A percentile compares a stretch with the other conserved stretches of the same genome.
phyloP scores from a whole-genome alignment of 2,113 vertebrate species.

The Ascaphus truei region DNA sequence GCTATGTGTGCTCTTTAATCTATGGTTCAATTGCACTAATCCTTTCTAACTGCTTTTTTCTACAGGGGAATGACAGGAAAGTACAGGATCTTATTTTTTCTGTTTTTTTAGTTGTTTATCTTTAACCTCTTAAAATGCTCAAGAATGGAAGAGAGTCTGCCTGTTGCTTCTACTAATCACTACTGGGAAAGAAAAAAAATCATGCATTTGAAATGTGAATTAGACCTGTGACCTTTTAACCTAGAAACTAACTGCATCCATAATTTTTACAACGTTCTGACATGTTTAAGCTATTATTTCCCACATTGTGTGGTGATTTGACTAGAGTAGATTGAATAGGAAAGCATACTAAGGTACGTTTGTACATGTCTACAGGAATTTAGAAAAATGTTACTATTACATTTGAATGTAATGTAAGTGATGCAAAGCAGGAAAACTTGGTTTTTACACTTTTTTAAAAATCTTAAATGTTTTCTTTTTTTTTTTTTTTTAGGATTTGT shows the following conservation, averaged over 20 bases:
- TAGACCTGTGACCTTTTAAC: slow-evolving; percentile 28
- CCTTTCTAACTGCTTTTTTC: slow-evolving; percentile 31
- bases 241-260: slow-evolving; percentile 13
- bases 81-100: background rate
- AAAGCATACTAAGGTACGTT: slow-evolving; percentile 7
- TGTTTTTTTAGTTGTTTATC: slow-evolving; percentile 6
- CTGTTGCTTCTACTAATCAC: background rate
- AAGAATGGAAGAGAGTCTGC: too few species aligned
- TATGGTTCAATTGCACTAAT: slow-evolving; percentile 19
- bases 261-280: slow-evolving; percentile 34
- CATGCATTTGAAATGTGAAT: background rate
- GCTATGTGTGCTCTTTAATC: slow-evolving; percentile 34
- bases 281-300: slow-evolving; percentile 38
- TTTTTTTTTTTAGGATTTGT: too few species aligned
- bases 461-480: background rate
- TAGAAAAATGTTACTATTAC: slow-evolving; percentile 17
- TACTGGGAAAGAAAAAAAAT: background rate
- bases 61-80: background rate
- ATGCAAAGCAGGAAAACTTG: background rate
- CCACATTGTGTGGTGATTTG: slow-evolving; percentile 18
- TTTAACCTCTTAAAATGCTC: background rate
- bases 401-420: background rate
- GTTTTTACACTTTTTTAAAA: background rate
- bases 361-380: slow-evolving; percentile 30
- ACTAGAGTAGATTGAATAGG: background rate